Percentiles rank a stretch among this genome's conserved stretches.
These are phyloP conservation scores for Armadillidium nasatum DNA, from an alignment of 1,140 invertebrate genomes.

Conservation along the genomic window DNA sequence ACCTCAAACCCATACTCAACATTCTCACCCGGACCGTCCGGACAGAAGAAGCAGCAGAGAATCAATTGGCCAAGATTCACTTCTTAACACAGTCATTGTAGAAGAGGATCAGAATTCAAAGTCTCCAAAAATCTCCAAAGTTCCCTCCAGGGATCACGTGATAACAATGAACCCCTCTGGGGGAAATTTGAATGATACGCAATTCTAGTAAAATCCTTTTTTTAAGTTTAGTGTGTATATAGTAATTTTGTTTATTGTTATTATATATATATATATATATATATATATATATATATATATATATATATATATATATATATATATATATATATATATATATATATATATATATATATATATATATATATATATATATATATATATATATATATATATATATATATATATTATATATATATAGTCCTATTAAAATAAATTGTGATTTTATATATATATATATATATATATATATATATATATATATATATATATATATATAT, in stretches of 20 bases:
- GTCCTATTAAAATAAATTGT: too few species aligned
- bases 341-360: too few species aligned
- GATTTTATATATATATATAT: too few species aligned
- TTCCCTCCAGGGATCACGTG: conserved; percentile 1
- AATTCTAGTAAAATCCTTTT: not conserved
- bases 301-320: too few species aligned
- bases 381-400: too few species aligned
- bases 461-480: too few species aligned
- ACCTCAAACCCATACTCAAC: too few species aligned
- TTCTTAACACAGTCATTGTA: not conserved
- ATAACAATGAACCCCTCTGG: not conserved
- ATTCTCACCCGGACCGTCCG: too few species aligned
- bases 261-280: not conserved
- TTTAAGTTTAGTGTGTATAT: not conserved
- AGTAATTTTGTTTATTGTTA: not conserved
- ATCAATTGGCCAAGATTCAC: not conserved
- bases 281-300: conserved; percentile 11
- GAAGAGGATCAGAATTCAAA: not conserved
- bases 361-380: too few species aligned
- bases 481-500: too few species aligned
- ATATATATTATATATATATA: too few species aligned
- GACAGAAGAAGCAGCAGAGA: conserved; percentile 6
- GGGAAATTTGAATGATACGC: not conserved
- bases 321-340: too few species aligned
- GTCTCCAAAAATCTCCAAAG: not conserved